These are phyloP conservation scores for Budorcas taxicolor DNA, from an alignment of 2,113 vertebrate genomes.

Conservation along the genomic window DNA sequence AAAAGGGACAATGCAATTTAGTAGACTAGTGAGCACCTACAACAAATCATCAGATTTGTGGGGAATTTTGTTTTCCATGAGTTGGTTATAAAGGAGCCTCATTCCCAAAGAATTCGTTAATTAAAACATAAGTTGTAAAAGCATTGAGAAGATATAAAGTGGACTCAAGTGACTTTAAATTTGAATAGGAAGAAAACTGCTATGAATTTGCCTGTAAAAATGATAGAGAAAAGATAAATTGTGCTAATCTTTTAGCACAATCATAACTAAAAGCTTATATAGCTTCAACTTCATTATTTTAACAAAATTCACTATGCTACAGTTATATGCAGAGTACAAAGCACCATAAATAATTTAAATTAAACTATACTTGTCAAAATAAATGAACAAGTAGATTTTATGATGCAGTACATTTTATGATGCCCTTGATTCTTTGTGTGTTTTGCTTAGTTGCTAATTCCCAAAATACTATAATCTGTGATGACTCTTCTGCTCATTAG, in stretches of 20 bases:
- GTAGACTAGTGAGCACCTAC: not conserved
- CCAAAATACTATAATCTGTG: conserved; percentile 54
- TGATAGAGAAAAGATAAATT: conserved; percentile 39
- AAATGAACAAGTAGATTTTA: conserved; percentile 72
- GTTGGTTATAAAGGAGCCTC: not conserved
- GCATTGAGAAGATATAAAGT: not conserved
- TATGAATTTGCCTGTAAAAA: conserved; percentile 49
- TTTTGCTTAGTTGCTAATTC: conserved; percentile 75
- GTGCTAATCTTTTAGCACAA: conserved; percentile 29
- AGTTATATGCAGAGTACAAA: conserved; percentile 53
- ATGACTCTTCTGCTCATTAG: conserved; percentile 42
- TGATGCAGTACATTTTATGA: conserved; percentile 70
- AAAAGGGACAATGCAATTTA: not conserved
- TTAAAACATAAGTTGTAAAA: not conserved
- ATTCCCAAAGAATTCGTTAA: conserved; percentile 11
- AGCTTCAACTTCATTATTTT: conserved; percentile 65
- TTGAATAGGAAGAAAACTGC: not conserved
- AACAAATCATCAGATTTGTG: not conserved
- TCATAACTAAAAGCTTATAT: conserved; percentile 47
- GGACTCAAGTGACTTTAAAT: not conserved
- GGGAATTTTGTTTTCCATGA: not conserved
- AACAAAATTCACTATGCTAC: conserved; percentile 59
- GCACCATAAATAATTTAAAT: conserved; percentile 73
- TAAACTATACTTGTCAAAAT: conserved; percentile 71
- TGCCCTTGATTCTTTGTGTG: conserved; percentile 65